Conservation (phyloP, 2,113 vertebrate species). For the Plectropomus leopardus region DNA sequence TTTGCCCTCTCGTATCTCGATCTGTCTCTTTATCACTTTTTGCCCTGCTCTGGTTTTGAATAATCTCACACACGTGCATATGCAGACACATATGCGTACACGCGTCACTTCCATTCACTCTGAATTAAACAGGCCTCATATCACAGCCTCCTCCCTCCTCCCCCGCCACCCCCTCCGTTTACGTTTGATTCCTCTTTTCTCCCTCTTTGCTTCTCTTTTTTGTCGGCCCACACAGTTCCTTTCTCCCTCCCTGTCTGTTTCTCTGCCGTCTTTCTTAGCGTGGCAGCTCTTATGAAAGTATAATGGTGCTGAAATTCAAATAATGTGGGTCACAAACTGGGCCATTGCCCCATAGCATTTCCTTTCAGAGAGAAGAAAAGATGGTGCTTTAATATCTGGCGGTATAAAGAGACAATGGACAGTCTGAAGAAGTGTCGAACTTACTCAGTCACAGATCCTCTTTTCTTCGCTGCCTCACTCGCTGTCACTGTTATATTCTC, state of each 20-base stretch:
- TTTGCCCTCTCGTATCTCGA: not conserved
- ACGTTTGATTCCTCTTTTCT: conserved; percentile 46
- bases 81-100: conserved; percentile 16
- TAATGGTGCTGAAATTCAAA: conserved; percentile 76
- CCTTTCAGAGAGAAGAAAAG: conserved; percentile 47
- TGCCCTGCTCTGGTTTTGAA: conserved; percentile 40
- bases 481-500: conserved; percentile 24
- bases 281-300: conserved; percentile 69
- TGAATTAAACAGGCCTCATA: conserved; percentile 63
- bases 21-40: conserved; percentile 24
- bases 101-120: conserved; percentile 47
- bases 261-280: conserved; percentile 42
- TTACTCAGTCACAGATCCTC: conserved; percentile 29
- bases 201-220: conserved; percentile 6
- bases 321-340: conserved; percentile 82
- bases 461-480: conserved; percentile 17
- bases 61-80: conserved; percentile 25
- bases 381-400: conserved; percentile 58
- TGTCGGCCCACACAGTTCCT: conserved; percentile 45
- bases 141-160: conserved; percentile 43
- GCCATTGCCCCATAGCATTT: conserved; percentile 72
- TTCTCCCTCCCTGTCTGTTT: conserved; percentile 37
- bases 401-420: conserved; percentile 55
- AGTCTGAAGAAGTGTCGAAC: conserved; percentile 44
- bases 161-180: conserved; percentile 13